phyloP scores from a whole-genome alignment of 2,888 invertebrate species.

The Homarus gammarus region DNA sequence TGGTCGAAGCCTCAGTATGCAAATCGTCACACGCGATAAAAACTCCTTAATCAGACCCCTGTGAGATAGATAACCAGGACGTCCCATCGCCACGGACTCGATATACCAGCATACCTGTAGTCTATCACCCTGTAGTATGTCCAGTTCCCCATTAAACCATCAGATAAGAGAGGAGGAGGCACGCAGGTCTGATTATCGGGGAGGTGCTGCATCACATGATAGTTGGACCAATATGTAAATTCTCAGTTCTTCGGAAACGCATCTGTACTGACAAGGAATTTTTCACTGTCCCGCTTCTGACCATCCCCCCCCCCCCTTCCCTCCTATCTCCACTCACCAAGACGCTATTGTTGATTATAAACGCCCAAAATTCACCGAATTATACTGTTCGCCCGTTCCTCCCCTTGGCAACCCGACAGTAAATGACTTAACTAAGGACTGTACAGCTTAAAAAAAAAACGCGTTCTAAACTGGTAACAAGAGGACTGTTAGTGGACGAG shows the following conservation, averaged over 20 bases:
- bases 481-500: not conserved
- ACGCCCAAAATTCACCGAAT: not conserved
- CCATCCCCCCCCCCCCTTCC: not conserved
- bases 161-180: not conserved
- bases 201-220: constrained; percentile 43
- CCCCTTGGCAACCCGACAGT: not conserved
- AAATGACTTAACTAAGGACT: not conserved
- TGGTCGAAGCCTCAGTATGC: constrained; percentile 30
- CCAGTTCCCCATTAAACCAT: constrained; percentile 7
- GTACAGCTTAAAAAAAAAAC: not conserved
- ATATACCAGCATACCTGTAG: constrained; percentile 17
- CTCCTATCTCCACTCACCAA: too few relatives aligned
- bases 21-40: constrained; percentile 44
- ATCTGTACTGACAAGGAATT: constrained; percentile 50
- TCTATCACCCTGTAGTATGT: not conserved
- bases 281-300: constrained; percentile 22
- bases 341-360: constrained; percentile 15
- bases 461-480: not conserved
- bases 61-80: not conserved
- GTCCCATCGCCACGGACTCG: not conserved
- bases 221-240: constrained; percentile 47
- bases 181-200: constrained; percentile 25
- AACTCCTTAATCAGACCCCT: constrained; percentile 43
- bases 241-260: constrained; percentile 50
- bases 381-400: not conserved